These are phyloP conservation scores for Eulemur macaco DNA, from an alignment of 2,113 vertebrate species.

Conservation along the genomic window DNA sequence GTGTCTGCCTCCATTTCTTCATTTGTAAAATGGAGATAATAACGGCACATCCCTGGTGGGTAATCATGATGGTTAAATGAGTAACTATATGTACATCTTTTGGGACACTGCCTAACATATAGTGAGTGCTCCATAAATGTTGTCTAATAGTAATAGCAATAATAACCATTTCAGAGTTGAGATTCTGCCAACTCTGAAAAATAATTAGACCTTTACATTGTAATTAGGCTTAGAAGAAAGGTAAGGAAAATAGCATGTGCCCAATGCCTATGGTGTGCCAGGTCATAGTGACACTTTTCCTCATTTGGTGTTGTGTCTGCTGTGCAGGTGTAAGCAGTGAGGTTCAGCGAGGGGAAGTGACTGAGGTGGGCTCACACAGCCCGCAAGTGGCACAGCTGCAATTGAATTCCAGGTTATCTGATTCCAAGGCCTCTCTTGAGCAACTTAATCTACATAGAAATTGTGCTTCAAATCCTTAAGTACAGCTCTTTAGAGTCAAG, in stretches of 20 bases:
- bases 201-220: neutral
- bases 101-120: neutral
- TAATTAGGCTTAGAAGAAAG: neutral
- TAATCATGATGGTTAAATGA: neutral
- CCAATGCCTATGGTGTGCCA: neutral
- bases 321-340: neutral
- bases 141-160: neutral
- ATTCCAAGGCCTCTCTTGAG: neutral
- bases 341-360: neutral
- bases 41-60: neutral
- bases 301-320: neutral
- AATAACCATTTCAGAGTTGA: neutral
- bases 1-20: neutral
- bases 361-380: neutral
- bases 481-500: neutral
- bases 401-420: neutral
- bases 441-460: neutral
- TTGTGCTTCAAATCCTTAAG: neutral
- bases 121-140: neutral
- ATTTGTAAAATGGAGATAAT: neutral
- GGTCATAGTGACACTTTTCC: neutral
- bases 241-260: neutral
- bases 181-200: neutral
- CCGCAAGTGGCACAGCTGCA: neutral
- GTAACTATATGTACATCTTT: neutral